Percentiles rank a stretch among this genome's conserved stretches.
These are phyloP conservation scores for Nemotelus nigrinus DNA, from an alignment of 2,888 invertebrate species.

Conservation along the genomic window DNA sequence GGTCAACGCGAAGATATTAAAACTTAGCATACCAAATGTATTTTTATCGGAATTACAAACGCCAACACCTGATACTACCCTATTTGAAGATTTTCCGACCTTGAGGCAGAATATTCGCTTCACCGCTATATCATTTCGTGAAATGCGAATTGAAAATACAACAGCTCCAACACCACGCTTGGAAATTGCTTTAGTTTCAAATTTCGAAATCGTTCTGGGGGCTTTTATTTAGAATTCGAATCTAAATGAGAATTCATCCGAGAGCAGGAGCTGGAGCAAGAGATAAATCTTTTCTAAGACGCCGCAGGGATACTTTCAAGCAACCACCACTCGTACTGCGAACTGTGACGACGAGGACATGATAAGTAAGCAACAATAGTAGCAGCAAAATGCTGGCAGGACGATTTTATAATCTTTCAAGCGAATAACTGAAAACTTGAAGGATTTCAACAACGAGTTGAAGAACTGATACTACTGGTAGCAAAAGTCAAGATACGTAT, in stretches of 20 bases:
- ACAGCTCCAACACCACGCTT: neutral
- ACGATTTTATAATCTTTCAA: constrained; percentile 21
- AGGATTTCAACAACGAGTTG: constrained; percentile 8
- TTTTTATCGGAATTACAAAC: neutral
- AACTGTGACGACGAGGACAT: neutral
- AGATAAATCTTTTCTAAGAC: constrained; percentile 23
- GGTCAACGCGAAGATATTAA: too few relatives aligned
- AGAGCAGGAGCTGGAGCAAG: neutral
- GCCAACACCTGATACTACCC: too few relatives aligned
- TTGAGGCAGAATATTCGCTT: too few relatives aligned
- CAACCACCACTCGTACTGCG: neutral
- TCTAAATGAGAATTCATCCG: constrained; percentile 27
- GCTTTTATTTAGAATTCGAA: constrained; percentile 23
- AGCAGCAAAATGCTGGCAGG: constrained; percentile 3
- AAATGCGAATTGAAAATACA: too few relatives aligned
- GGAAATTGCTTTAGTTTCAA: constrained; percentile 13
- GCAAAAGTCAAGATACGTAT: neutral
- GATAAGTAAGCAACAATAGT: neutral
- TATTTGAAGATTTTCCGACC: too few relatives aligned
- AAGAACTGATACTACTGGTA: neutral
- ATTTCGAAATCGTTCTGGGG: constrained; percentile 6
- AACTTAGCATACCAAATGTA: neutral
- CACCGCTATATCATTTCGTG: too few relatives aligned
- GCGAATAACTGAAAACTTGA: constrained; percentile 23
- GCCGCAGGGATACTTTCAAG: constrained; percentile 19